A percentile compares a stretch with the other conserved stretches of the same genome.
Conservation (phyloP, 2,888 invertebrate genomes). For the Heliconius ismenius region DNA sequence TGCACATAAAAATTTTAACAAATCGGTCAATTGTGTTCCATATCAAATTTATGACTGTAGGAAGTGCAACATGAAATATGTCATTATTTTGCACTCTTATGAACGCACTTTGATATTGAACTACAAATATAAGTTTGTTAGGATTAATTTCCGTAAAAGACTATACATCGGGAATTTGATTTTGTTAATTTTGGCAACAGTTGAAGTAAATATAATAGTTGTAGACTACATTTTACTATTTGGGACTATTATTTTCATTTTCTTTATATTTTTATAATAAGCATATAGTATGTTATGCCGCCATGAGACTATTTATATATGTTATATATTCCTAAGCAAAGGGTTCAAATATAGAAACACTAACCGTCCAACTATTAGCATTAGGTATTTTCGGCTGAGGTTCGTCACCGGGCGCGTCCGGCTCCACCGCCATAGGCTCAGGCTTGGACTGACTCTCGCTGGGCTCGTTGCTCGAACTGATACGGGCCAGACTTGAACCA, state of each 20-base stretch:
- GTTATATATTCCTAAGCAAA: not conserved
- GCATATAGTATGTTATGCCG: no score
- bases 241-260: not conserved
- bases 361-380: conserved; percentile 70
- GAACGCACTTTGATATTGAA: no score
- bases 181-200: no score
- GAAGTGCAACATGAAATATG: no score
- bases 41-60: no score
- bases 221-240: not conserved
- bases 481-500: conserved; percentile 57
- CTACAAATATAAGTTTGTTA: no score
- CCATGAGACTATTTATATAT: not conserved
- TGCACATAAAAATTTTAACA: no score
- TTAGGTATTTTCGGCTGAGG: conserved; percentile 57
- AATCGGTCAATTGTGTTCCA: no score
- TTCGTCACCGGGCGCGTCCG: conserved; percentile 42
- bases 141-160: no score
- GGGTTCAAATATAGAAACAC: conserved; percentile 41
- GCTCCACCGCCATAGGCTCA: conserved; percentile 35
- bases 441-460: conserved; percentile 49
- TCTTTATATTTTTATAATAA: not conserved
- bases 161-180: no score
- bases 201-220: not conserved
- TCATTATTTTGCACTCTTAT: no score
- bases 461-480: conserved; percentile 76